A percentile compares a stretch with the other conserved stretches of the same genome.
phyloP scores from a whole-genome alignment of 2,113 vertebrate genomes.

The Aplodontia rufa region DNA sequence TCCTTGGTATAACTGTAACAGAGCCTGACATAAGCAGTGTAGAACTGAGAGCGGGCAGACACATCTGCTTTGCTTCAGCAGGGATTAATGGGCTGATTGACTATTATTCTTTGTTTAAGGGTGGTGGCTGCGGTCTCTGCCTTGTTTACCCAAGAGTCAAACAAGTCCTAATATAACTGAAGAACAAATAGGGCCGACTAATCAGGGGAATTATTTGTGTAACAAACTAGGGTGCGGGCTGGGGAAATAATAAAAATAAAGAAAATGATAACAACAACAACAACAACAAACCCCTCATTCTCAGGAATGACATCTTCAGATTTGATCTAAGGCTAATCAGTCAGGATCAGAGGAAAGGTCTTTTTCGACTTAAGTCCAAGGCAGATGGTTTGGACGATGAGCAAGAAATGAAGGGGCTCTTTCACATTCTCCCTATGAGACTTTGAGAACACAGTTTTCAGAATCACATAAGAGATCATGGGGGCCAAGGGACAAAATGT shows the following conservation, averaged over 20 bases:
- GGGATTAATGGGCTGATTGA: not conserved
- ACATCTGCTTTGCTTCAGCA: not conserved
- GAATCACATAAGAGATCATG: not conserved
- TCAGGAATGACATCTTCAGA: not conserved
- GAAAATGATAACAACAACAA: not conserved
- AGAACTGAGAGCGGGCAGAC: not conserved
- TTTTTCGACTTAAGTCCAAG: not conserved
- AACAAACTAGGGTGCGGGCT: not conserved
- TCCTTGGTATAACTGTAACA: not conserved
- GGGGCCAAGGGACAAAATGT: not conserved
- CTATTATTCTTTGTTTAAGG: not conserved
- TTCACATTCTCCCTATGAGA: not conserved
- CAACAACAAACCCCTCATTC: not conserved
- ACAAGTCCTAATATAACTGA: slow-evolving; percentile 20
- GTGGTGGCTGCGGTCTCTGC: not conserved
- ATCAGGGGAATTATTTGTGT: not conserved
- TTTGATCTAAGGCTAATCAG: not conserved
- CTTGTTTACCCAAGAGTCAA: slow-evolving; percentile 41
- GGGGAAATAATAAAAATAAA: not conserved
- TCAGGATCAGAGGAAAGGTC: not conserved
- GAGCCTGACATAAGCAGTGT: not conserved
- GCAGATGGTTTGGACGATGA: not conserved
- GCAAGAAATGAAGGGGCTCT: not conserved
- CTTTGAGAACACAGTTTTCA: not conserved
- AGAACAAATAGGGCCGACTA: not conserved